A percentile compares a stretch with the other conserved stretches of the same genome.
phyloP scores from a whole-genome alignment of 2,888 invertebrate genomes.

The Neoaliturus tenellus region DNA sequence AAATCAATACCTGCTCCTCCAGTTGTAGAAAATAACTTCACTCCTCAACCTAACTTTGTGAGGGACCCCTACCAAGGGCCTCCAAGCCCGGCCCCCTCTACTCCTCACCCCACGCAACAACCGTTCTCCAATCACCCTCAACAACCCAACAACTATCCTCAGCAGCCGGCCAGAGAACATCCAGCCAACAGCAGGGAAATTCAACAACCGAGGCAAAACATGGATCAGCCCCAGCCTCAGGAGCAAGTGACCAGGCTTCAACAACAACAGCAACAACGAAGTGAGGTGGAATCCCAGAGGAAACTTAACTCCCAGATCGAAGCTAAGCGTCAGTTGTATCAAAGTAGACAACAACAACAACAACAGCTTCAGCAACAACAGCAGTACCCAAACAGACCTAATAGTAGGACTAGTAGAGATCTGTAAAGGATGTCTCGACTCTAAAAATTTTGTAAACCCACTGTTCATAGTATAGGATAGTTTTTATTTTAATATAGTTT shows the following conservation, averaged over 20 bases:
- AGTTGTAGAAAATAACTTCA: neutral
- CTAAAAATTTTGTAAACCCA: neutral
- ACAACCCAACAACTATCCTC: neutral
- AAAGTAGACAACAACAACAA: conserved; percentile 20
- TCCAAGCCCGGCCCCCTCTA: neutral
- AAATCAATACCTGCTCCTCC: neutral
- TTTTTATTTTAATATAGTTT: conserved; percentile 8
- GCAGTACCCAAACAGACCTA: conserved; percentile 5
- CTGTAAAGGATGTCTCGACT: neutral
- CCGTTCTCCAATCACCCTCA: neutral
- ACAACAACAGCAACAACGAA: neutral
- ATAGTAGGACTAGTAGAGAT: neutral
- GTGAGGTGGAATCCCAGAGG: neutral
- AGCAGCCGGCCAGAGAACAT: neutral
- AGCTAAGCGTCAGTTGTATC: conserved; percentile 24
- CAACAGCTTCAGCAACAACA: neutral
- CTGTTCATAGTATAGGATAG: neutral
- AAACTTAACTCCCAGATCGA: neutral
- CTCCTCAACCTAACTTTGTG: neutral
- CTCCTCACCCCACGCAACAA: neutral
- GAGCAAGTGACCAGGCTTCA: neutral
- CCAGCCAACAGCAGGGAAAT: neutral
- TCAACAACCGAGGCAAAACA: neutral
- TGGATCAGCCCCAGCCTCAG: neutral
- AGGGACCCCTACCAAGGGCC: neutral